These are phyloP conservation scores for Macaca mulatta DNA, from an alignment of 2,113 vertebrate genomes.

Conservation along the genomic window DNA sequence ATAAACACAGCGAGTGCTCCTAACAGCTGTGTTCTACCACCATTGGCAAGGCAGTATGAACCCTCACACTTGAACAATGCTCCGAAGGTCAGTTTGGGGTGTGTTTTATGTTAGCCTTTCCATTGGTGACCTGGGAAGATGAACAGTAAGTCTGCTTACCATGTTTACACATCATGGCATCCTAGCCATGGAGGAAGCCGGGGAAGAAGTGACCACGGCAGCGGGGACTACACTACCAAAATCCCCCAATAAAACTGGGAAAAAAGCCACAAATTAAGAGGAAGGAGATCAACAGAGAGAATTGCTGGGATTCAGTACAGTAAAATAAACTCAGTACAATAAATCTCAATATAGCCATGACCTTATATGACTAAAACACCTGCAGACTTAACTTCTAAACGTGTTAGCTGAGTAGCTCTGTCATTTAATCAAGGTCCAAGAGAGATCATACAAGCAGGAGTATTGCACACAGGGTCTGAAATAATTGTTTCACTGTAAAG, in stretches of 20 bases:
- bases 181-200: neutral
- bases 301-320: neutral
- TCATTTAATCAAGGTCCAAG: slow-evolving; percentile 32
- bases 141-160: neutral
- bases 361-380: neutral
- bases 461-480: neutral
- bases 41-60: neutral
- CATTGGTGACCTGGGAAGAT: neutral
- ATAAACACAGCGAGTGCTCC: neutral
- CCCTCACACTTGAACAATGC: neutral
- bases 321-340: neutral
- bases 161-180: neutral
- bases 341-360: neutral
- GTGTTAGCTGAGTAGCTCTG: neutral
- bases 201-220: neutral
- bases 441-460: neutral
- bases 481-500: neutral
- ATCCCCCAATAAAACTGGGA: neutral
- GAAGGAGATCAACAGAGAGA: neutral
- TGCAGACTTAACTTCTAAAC: neutral
- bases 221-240: neutral
- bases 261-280: slow-evolving; percentile 4
- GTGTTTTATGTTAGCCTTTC: neutral
- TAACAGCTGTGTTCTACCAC: neutral
- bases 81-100: neutral